A percentile compares a stretch with the other conserved stretches of the same genome.
phyloP scores from a whole-genome alignment of 2,113 vertebrate genomes.

The Bubo scandiacus region DNA sequence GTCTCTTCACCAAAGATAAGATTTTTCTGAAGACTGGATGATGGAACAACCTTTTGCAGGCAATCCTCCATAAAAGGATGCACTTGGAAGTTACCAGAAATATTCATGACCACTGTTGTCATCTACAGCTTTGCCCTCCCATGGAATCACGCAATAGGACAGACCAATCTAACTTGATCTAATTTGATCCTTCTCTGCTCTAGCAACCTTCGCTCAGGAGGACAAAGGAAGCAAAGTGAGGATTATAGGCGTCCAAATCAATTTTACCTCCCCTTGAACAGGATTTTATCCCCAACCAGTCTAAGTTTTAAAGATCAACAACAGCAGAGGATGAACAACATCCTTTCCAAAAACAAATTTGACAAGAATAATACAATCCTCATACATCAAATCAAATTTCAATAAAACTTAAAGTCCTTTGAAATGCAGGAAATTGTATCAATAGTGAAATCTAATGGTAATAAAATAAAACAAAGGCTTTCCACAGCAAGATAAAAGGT shows the following conservation, averaged over 20 bases:
- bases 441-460: background rate
- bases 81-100: background rate
- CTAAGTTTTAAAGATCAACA: background rate
- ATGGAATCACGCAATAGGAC: accelerated
- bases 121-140: background rate
- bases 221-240: background rate
- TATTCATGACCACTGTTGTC: background rate
- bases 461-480: background rate
- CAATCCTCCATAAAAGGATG: background rate
- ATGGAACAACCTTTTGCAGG: accelerated
- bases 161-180: no score
- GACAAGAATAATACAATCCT: background rate
- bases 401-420: background rate
- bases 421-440: background rate
- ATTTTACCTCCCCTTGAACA: background rate
- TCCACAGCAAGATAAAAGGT: background rate
- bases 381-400: background rate
- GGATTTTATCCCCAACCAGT: background rate
- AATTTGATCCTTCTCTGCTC: background rate
- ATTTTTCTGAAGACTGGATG: background rate
- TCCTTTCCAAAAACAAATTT: background rate
- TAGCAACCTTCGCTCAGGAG: background rate
- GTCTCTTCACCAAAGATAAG: background rate
- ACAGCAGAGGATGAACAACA: background rate
- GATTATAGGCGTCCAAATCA: background rate